Base-by-base conservation (phyloP, 2,113 vertebrate genomes). In the Monarcha castaneiventris region DNA sequence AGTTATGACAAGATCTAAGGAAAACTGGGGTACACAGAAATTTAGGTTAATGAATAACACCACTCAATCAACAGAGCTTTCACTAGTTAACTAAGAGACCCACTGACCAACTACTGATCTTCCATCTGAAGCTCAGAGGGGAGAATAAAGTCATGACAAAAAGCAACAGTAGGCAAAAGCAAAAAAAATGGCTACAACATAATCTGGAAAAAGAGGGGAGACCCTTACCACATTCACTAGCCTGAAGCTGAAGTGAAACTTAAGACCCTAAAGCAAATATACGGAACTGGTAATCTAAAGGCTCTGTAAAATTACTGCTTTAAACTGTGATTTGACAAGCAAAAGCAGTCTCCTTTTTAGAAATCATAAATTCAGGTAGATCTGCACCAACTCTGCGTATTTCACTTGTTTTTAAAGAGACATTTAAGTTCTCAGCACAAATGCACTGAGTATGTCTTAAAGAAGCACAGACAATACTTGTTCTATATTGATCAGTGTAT, bases 91-190 rank as follows among this genome's bases (percentile, higher is more conserved):
- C 21, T 27, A 41, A 80, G n/a, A 84, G 21, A 30, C 30, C 76
- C 0, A 0, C 10, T n/a, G 55, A 64, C 8, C 44, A 77, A 69
- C n/a, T 55, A 33, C 0, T 3, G 4, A 16, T 85, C 64, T n/a
- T 68, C n/a, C 49, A 64, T 18, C 41, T 66, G 43, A 73, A 55
- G 29, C 35, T 80, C 46, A 27, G 37, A 51, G 11, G 7, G n/a
- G 10, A 90, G 13, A 82, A 85, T 2, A 3, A 82, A 87, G 27
- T 56, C 25, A 26, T 13, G 12, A 64, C n/a, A 55, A 71, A 64
- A 78, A 94, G 35, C 46, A 94, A 73, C 3, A 89, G 23, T 0
- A 86, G 30, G 17, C 37, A 71, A 79, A 58, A 54, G 18, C 9
- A 43, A 54, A 69, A 68, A 58, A 59, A 25, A 30, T 6, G 13